Evolutionary conservation across 1,140 invertebrate genomes (phyloP), one percentile per base, ranked within the genome.

Genomic region (roundworm (Caenorhabditis elegans)): DNA sequence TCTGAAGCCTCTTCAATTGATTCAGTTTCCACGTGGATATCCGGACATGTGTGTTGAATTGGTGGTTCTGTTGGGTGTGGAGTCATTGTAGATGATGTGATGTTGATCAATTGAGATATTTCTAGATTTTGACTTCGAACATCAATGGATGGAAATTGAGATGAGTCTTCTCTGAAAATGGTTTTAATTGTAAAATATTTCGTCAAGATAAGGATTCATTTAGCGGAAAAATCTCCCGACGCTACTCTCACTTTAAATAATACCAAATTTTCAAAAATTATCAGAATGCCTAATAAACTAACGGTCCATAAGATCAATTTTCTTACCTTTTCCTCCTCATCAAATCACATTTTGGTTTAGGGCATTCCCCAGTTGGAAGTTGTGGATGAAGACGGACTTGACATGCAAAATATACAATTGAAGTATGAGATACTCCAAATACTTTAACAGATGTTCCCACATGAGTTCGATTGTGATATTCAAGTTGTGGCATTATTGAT

Each of bases 401-500:
- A 17, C 76, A 77, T 48, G 43, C 43, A n/a, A 77, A 77, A 48
- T 49, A 77, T 2, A 77, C 46, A 8, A 49, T 77, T 48, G 43
- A 49, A 49, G 43, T 77, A 11, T 77, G 48, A 77, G 48, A 49
- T 26, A 77, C 46, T 17, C 46, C 48, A 19, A 49, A 49, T 34
- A 77, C 48, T 36, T 77, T 77, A 15, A 77, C 76, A 8, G 31
- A 48, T 31, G 46, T 26, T 77, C 48, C 46, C 43, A 77, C 46
- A 51, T 49, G 77, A 49, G 49, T 49, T 31, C 34, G 36, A 28
- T 81, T 81, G 8, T 36, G 34, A 43, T 81, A 81, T 48, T 36
- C n/a, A 5, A 81, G 47, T 48, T 81, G 65, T 47, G 60, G 80
- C 31, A 81, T 43, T 4, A 81, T 60, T n/a, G 47, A 53, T 36